These are phyloP conservation scores for Eutrigla gurnardus DNA, from an alignment of 2,797 vertebrate species.

Conservation along the genomic window DNA sequence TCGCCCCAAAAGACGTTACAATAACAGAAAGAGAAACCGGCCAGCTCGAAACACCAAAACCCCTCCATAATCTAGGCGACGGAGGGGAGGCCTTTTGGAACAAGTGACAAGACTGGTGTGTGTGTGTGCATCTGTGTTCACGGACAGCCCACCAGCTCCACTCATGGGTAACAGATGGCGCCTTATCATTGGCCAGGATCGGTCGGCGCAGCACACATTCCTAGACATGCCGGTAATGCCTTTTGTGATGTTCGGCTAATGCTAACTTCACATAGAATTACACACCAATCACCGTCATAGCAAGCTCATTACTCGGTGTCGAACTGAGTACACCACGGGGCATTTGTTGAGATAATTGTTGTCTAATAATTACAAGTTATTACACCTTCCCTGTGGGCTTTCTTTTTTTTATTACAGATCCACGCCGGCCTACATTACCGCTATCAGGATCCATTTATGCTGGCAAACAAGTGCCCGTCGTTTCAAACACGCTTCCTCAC, in stretches of 20 bases:
- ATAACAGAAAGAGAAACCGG: constrained; percentile 79
- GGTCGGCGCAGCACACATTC: constrained; percentile 78
- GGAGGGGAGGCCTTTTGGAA: constrained; percentile 55
- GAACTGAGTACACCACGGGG: constrained; percentile 9
- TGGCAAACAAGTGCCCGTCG: not conserved
- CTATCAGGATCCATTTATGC: constrained; percentile 20
- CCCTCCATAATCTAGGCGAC: constrained; percentile 67
- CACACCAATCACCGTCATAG: constrained; percentile 60
- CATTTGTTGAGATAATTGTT: constrained; percentile 46
- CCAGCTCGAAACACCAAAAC: constrained; percentile 48
- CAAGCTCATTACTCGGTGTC: constrained; percentile 34
- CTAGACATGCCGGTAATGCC: constrained; percentile 85
- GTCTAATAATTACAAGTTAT: constrained; percentile 53
- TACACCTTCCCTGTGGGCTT: constrained; percentile 40
- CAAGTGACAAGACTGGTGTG: constrained; percentile 65
- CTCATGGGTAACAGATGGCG: constrained; percentile 84
- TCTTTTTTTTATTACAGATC: constrained; percentile 32
- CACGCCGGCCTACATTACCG: constrained; percentile 3
- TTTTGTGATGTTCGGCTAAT: constrained; percentile 77
- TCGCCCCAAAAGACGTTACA: constrained; percentile 74
- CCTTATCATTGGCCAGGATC: constrained; percentile 84
- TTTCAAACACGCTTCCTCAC: constrained; percentile 45
- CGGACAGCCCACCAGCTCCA: constrained; percentile 67
- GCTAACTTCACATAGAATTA: constrained; percentile 78
- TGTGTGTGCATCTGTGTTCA: constrained; percentile 52